Evolutionary conservation across 2,888 invertebrate species (phyloP).

Genomic region (Oligia latruncula): DNA sequence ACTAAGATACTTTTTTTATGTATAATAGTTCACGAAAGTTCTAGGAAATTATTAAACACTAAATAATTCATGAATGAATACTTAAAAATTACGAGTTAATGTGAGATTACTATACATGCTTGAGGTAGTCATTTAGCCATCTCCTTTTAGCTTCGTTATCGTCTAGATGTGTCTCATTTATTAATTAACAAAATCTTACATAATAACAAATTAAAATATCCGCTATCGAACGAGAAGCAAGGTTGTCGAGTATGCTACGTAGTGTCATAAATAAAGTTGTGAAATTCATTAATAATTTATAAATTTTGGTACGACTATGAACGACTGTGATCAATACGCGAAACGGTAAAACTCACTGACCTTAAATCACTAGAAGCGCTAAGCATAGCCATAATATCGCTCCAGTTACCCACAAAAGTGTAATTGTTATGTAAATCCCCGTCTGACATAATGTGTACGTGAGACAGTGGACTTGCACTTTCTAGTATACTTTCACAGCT

Average conservation of each 20-base stretch:
- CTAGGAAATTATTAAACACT: no score
- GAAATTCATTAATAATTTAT: conserved; percentile 63
- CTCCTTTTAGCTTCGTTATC: background rate
- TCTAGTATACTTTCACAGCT: conserved; percentile 89
- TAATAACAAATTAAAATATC: conserved; percentile 42
- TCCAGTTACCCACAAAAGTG: conserved; percentile 87
- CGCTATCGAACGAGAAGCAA: conserved; percentile 43
- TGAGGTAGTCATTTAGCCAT: no score
- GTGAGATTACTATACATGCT: no score
- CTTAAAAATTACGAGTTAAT: no score
- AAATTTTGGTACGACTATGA: conserved; percentile 29
- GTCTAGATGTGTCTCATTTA: conserved; percentile 6
- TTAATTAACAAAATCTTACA: conserved; percentile 33
- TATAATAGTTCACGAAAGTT: no score
- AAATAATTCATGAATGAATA: no score
- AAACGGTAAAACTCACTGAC: conserved; percentile 39
- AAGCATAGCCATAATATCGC: conserved; percentile 75
- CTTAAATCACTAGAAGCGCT: conserved; percentile 43
- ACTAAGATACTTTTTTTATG: no score
- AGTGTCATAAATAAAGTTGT: conserved; percentile 50
- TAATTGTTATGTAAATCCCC: conserved; percentile 86
- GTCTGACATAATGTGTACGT: conserved; percentile 88
- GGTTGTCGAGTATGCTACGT: conserved; percentile 42
- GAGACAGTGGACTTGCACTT: conserved; percentile 87
- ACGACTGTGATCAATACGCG: conserved; percentile 6